Base-by-base conservation (phyloP, 2,888 invertebrate genomes). In the Hoplodrina blanda region DNA sequence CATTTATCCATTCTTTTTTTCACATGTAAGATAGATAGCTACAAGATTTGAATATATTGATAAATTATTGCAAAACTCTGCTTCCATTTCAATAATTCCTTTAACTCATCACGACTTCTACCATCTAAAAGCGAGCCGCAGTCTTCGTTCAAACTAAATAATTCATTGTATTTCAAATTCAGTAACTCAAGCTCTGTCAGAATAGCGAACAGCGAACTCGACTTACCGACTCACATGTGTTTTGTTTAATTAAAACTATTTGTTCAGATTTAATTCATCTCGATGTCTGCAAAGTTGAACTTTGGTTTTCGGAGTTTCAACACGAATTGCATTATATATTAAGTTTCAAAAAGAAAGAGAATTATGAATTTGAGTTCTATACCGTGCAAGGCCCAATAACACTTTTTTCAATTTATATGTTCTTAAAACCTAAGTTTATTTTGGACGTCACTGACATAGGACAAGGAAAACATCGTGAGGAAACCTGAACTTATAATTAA, bases 201-300 rank as follows among this genome's bases (percentile, higher is more conserved):
- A 68, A 46, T 44, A 50, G 50, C 53, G 25, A 66, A 66, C 53
- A 62, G 59, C 37, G 62, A 78, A 62, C 13, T 63, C n/a, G 55
- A 49, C 59, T 60, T 72, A 52, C 37, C 5, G 15, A 41, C 59
- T 55, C 72, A n/a, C 37, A 44, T 71, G 46, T 72, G 60, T 72
- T 78, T 78, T 71, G 54, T 62, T 63, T 55, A 60, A 78, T 72
- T 62, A 78, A 78, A 72, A 78, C 78, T 72, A 62, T 62, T 62
- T 44, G 37, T 59, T 71, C 57, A 71, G 50, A 50, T 71, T 74
- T 62, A 44, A 62, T 78, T 77, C 57, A 50, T 50, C 10, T 53
- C 30, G 6, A 44, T 57, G 30, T 49, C 17, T 61, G 50, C 17
- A 10, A 46, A 49, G 56, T n/a, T n/a, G 19, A 57, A 53, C 20